A percentile compares a stretch with the other conserved stretches of the same genome.
Conservation (phyloP, 2,797 vertebrate species). For the Pogonophryne albipinna region DNA sequence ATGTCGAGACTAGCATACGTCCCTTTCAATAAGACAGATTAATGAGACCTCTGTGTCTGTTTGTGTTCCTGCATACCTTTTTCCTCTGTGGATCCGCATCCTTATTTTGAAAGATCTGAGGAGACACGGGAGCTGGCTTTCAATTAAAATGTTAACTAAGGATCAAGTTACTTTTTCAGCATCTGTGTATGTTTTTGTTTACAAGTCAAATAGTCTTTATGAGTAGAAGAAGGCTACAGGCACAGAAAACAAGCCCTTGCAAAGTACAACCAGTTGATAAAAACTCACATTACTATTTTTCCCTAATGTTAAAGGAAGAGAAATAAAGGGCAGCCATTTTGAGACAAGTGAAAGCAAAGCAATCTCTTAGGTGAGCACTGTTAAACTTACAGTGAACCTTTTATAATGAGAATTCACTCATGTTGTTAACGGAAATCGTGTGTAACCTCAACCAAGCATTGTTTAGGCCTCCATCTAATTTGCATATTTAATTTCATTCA, state of each 20-base stretch:
- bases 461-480: slow-evolving; percentile 48
- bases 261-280: slow-evolving; percentile 10
- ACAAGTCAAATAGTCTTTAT: slow-evolving; percentile 5
- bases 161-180: slow-evolving; percentile 17
- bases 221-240: too few relatives aligned
- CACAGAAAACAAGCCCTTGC: slow-evolving; percentile 16
- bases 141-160: slow-evolving; percentile 55
- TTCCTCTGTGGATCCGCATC: slow-evolving; percentile 28
- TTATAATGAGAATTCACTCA: slow-evolving; percentile 48
- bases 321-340: slow-evolving; percentile 12
- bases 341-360: slow-evolving; percentile 10
- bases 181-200: slow-evolving; percentile 24
- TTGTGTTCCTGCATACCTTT: background rate
- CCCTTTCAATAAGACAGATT: slow-evolving; percentile 64
- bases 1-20: slow-evolving; percentile 49
- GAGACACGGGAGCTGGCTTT: slow-evolving; percentile 34
- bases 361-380: slow-evolving; percentile 4
- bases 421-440: slow-evolving; percentile 32
- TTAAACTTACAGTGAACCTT: slow-evolving; percentile 21
- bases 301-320: slow-evolving; percentile 4
- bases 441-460: slow-evolving; percentile 44
- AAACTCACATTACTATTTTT: slow-evolving; percentile 2
- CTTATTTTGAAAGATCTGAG: slow-evolving; percentile 41
- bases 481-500: slow-evolving; percentile 67
- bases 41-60: slow-evolving; percentile 54